Conservation (phyloP, 2,888 invertebrate genomes). For the Tortricodes alternella region DNA sequence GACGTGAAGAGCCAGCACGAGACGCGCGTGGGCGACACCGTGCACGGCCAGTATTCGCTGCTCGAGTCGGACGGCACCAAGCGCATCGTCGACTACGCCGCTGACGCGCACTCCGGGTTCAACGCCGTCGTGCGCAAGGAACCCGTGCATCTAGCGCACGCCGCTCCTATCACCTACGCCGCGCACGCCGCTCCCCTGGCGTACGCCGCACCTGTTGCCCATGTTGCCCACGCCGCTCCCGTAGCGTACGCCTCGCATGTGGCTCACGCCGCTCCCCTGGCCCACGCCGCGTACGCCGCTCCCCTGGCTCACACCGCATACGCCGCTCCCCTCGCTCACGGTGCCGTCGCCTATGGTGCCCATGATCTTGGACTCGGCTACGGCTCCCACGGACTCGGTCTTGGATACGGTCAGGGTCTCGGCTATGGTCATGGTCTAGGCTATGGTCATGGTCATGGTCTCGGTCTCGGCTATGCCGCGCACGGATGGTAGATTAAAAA, state of each 20-base stretch:
- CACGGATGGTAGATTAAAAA: conserved; percentile 8
- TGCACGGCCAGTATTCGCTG: conserved; percentile 74
- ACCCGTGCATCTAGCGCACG: conserved; percentile 38
- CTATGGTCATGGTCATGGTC: conserved; percentile 17
- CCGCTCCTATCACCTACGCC: conserved; percentile 38
- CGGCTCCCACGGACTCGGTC: conserved; percentile 17
- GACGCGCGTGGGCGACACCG: conserved; percentile 83
- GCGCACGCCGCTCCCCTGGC: conserved; percentile 40
- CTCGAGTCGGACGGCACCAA: conserved; percentile 82
- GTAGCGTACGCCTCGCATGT: conserved; percentile 33
- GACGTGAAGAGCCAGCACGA: conserved; percentile 78
- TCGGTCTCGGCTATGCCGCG: conserved; percentile 1
- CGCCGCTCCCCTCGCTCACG: conserved; percentile 38
- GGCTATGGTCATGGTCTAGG: conserved; percentile 30
- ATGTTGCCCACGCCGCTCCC: conserved; percentile 38
- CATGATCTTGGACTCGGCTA: conserved; percentile 31
- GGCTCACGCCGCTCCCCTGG: conserved; percentile 31
- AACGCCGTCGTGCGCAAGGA: conserved; percentile 63
- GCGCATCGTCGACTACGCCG: conserved; percentile 82
- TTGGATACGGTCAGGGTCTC: not conserved
- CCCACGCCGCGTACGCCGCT: conserved; percentile 28
- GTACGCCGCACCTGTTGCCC: conserved; percentile 30
- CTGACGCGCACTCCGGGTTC: conserved; percentile 60
- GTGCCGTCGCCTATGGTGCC: conserved; percentile 31
- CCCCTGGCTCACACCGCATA: conserved; percentile 38